Conservation (phyloP, 2,113 vertebrate species). For the Steatornis caripensis region DNA sequence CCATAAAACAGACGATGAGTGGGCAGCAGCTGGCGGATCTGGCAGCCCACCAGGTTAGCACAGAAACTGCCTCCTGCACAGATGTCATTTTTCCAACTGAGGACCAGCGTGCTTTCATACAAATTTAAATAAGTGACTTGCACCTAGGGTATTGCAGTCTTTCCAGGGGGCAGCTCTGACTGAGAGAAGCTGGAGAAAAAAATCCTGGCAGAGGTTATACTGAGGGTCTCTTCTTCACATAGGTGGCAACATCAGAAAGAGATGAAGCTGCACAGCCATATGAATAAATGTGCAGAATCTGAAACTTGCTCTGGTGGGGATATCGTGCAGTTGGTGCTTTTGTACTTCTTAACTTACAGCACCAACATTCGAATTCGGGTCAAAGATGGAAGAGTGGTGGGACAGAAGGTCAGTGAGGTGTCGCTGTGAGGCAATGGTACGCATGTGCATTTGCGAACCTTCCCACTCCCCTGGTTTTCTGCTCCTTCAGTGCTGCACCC, state of each 20-base stretch:
- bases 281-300: background rate
- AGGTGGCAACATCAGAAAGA: background rate
- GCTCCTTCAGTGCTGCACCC: background rate
- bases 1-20: background rate
- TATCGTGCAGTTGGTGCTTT: background rate
- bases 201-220: background rate
- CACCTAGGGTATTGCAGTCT: background rate
- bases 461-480: background rate
- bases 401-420: background rate
- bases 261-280: background rate
- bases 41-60: background rate
- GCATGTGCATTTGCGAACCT: background rate
- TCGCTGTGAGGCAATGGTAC: background rate
- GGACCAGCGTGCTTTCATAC: background rate
- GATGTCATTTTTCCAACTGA: accelerated
- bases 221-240: background rate
- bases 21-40: background rate
- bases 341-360: background rate
- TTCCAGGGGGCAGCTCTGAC: background rate
- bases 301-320: background rate
- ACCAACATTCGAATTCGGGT: background rate
- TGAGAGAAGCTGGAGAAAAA: background rate
- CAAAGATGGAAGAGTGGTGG: background rate
- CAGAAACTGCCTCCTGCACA: background rate
- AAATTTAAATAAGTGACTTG: background rate